phyloP scores from a whole-genome alignment of 2,113 vertebrate species.

The Burhinus oedicnemus region DNA sequence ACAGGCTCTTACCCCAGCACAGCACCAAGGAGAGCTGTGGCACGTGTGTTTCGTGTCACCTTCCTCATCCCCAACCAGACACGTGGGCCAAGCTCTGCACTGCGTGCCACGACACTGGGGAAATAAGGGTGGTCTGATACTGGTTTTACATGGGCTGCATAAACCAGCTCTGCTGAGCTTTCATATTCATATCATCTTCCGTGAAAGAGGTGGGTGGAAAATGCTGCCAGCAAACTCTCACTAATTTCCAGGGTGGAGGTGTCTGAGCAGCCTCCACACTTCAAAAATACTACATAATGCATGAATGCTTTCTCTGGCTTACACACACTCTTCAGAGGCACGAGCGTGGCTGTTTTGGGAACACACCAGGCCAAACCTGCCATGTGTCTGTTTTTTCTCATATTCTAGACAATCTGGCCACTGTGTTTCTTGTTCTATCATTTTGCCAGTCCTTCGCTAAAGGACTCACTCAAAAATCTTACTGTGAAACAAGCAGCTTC shows the following conservation, averaged over 20 bases:
- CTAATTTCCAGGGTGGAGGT: slow-evolving; percentile 46
- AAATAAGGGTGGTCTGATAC: neutral
- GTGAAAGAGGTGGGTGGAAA: slow-evolving; percentile 27
- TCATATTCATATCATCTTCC: neutral
- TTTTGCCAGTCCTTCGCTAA: neutral
- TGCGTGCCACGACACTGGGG: neutral
- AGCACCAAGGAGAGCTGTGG: neutral
- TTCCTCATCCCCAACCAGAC: neutral
- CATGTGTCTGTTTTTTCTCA: neutral
- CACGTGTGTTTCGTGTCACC: neutral
- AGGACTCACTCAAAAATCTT: neutral
- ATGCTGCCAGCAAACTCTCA: neutral
- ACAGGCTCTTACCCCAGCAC: neutral
- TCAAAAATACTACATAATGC: slow-evolving; percentile 50
- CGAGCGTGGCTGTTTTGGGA: neutral
- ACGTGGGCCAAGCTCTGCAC: neutral
- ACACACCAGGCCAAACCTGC: neutral
- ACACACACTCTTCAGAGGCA: neutral
- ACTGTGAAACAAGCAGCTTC: neutral
- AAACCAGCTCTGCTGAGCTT: neutral
- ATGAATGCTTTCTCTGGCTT: slow-evolving; percentile 44
- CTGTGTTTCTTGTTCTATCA: neutral
- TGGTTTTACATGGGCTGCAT: neutral
- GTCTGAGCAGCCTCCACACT: slow-evolving; percentile 49
- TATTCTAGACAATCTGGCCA: neutral